phyloP scores from a whole-genome alignment of 2,797 vertebrate genomes.

The Tarsius wallacei region DNA sequence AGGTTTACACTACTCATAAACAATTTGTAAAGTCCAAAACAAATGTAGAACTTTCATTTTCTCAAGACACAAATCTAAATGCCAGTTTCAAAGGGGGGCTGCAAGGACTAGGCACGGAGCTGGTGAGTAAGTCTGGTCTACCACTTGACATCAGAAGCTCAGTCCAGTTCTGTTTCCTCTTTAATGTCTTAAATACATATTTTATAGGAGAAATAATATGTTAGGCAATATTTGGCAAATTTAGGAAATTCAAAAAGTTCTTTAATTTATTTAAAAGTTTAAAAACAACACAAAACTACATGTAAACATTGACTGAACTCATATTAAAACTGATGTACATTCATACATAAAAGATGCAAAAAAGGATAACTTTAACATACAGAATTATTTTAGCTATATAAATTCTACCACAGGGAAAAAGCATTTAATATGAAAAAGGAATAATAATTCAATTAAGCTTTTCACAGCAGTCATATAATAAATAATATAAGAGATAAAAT shows the following conservation, averaged over 20 bases:
- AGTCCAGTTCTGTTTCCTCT: neutral
- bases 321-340: neutral
- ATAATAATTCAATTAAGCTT: conserved; percentile 44
- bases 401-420: neutral
- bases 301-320: neutral
- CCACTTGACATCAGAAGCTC: neutral
- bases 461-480: neutral
- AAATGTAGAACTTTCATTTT: conserved; percentile 37
- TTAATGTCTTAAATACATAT: neutral
- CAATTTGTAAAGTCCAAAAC: neutral
- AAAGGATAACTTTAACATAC: neutral
- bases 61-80: neutral
- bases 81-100: neutral
- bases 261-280: conserved; percentile 34
- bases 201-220: neutral
- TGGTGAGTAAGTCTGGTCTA: neutral
- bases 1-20: conserved; percentile 8
- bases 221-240: conserved; percentile 14
- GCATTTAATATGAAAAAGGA: conserved; percentile 65
- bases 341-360: neutral
- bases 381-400: conserved; percentile 61
- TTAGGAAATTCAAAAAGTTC: neutral
- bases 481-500: neutral
- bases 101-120: neutral
- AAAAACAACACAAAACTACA: conserved; percentile 5